Evolutionary conservation across 2,888 invertebrate species (phyloP).

Genomic region (Nymphalis c-album): DNA sequence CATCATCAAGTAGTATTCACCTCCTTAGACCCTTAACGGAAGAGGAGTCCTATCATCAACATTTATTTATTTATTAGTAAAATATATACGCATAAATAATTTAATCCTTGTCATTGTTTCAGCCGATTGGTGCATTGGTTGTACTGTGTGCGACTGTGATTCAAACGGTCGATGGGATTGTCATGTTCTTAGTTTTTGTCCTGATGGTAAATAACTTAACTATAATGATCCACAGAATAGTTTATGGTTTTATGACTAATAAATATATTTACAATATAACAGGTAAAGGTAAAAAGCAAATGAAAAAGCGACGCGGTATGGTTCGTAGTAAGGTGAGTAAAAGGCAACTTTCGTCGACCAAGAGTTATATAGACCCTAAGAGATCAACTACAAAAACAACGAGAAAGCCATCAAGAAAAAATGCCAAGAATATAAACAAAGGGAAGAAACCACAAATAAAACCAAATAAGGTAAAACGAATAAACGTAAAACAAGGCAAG

Average conservation of each 20-base stretch:
- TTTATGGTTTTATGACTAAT: not conserved
- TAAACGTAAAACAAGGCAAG: constrained; percentile 19
- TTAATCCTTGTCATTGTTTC: constrained; percentile 36
- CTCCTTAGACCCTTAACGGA: too few relatives aligned
- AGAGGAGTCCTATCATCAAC: too few relatives aligned
- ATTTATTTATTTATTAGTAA: too few relatives aligned
- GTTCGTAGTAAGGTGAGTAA: constrained; percentile 32
- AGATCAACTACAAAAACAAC: constrained; percentile 17
- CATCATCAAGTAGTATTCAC: too few relatives aligned
- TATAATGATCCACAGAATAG: not conserved
- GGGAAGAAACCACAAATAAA: constrained; percentile 20
- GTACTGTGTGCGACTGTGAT: constrained; percentile 70
- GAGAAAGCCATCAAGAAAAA: constrained; percentile 22
- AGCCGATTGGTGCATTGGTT: constrained; percentile 73
- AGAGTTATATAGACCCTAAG: not conserved
- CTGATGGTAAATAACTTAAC: constrained; percentile 53
- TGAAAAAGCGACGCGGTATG: constrained; percentile 31
- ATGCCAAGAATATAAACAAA: constrained; percentile 12
- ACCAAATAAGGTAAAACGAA: constrained; percentile 7
- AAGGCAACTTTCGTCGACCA: constrained; percentile 18
- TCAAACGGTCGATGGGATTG: constrained; percentile 66
- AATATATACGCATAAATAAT: too few relatives aligned
- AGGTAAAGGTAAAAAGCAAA: constrained; percentile 42
- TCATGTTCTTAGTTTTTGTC: constrained; percentile 66
- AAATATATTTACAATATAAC: not conserved